Percentiles rank a stretch among this genome's conserved stretches.
These are phyloP conservation scores for Synanceia verrucosa DNA, from an alignment of 2,797 vertebrate genomes.

Conservation along the genomic window DNA sequence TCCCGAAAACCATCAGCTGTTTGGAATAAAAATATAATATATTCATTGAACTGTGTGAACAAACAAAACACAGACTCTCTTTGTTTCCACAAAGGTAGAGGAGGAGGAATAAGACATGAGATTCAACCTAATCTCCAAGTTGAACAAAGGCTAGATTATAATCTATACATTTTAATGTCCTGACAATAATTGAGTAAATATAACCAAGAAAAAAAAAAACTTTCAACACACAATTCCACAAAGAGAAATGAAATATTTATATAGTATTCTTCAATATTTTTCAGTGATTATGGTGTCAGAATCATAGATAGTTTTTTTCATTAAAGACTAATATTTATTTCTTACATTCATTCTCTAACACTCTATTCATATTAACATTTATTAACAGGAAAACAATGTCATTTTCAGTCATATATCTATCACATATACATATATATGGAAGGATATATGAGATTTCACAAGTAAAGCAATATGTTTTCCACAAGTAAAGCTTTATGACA, in stretches of 20 bases:
- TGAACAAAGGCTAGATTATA: conserved; percentile 55
- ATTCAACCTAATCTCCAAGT: conserved; percentile 52
- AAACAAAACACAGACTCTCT: conserved; percentile 56
- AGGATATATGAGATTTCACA: conserved; percentile 58
- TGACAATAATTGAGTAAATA: conserved; percentile 57
- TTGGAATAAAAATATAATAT: conserved; percentile 73
- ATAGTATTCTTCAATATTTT: conserved; percentile 72
- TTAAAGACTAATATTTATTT: conserved; percentile 85
- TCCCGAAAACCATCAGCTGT: conserved; percentile 30
- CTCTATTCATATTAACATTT: conserved; percentile 87
- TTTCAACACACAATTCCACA: conserved; percentile 78
- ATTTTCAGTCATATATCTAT: conserved; percentile 25
- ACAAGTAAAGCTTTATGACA: conserved; percentile 80
- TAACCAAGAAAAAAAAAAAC: conserved; percentile 53
- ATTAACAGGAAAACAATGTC: conserved; percentile 81
- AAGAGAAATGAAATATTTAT: conserved; percentile 81
- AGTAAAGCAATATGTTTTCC: conserved; percentile 77
- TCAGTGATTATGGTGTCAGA: conserved; percentile 80
- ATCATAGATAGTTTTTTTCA: conserved; percentile 78
- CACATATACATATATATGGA: conserved; percentile 12
- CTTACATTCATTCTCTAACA: conserved; percentile 88
- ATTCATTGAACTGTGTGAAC: conserved; percentile 64
- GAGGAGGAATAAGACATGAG: conserved; percentile 50
- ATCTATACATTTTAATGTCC: conserved; percentile 64
- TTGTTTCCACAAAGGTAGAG: conserved; percentile 51